Evolutionary conservation across 2,113 vertebrate species (phyloP).

Genomic region (Rutilus rutilus): DNA sequence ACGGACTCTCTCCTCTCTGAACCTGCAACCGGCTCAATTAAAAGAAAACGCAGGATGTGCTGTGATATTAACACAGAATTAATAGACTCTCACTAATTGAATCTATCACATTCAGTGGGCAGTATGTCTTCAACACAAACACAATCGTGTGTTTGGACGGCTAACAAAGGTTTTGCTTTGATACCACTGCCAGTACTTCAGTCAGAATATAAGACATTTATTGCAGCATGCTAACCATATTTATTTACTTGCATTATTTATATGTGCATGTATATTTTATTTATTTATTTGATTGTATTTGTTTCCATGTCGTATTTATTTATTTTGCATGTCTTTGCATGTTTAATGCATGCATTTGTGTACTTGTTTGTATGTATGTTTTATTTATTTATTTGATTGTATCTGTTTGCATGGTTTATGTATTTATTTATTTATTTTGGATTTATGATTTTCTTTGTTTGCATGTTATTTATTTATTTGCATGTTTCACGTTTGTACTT

Average conservation of each 20-base stretch:
- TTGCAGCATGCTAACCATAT: neutral
- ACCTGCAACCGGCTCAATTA: conserved; percentile 68
- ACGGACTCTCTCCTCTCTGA: conserved; percentile 25
- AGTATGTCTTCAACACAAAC: conserved; percentile 49
- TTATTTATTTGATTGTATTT: too few species aligned
- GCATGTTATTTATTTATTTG: neutral
- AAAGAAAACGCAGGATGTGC: conserved; percentile 42
- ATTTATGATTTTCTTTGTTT: neutral
- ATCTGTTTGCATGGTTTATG: neutral
- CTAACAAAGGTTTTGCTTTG: conserved; percentile 14
- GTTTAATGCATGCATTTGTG: neutral
- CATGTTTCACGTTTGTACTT: neutral
- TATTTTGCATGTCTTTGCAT: neutral
- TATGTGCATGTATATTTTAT: neutral
- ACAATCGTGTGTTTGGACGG: conserved; percentile 37
- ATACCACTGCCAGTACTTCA: neutral
- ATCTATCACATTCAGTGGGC: conserved; percentile 63
- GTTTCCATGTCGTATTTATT: neutral
- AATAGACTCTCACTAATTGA: conserved; percentile 68
- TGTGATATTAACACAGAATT: conserved; percentile 67
- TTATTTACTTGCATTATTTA: neutral
- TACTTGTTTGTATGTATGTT: neutral
- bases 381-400: neutral
- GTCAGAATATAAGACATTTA: neutral
- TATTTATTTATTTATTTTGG: neutral